A percentile compares a stretch with the other conserved stretches of the same genome.
Evolutionary conservation across 2,113 vertebrate species (phyloP).

Genomic region (Laticauda colubrina): DNA sequence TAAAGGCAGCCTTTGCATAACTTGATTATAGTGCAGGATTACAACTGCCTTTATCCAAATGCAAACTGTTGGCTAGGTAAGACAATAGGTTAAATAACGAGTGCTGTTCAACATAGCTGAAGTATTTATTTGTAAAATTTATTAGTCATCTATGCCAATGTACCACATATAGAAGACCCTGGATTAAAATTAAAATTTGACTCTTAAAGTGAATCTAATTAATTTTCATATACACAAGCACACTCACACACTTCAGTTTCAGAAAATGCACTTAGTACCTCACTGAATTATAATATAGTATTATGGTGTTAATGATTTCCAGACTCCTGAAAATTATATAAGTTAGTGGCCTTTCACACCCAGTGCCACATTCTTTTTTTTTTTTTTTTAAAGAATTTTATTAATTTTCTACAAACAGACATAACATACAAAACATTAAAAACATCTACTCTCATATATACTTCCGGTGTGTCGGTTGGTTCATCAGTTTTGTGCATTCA

Average conservation of each 20-base stretch:
- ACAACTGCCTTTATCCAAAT: neutral
- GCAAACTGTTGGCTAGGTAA: neutral
- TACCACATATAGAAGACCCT: too few relatives aligned
- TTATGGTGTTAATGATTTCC: constrained; percentile 3
- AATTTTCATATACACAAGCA: neutral
- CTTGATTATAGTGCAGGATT: neutral
- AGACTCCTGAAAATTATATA: constrained; percentile 4
- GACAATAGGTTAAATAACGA: neutral
- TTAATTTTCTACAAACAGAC: too few relatives aligned
- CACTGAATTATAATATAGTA: neutral
- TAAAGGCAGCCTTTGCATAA: constrained; percentile 15
- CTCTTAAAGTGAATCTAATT: neutral
- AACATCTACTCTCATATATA: too few relatives aligned
- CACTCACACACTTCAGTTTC: neutral
- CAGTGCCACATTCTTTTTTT: neutral
- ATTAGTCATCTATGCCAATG: too few relatives aligned
- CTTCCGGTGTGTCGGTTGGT: too few relatives aligned
- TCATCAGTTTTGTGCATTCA: too few relatives aligned
- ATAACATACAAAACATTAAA: too few relatives aligned
- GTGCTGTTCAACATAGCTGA: too few relatives aligned
- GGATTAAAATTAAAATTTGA: neutral
- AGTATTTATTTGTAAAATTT: neutral
- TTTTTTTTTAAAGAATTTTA: too few relatives aligned
- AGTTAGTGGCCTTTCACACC: too few relatives aligned
- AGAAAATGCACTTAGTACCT: neutral